Evolutionary conservation across 2,888 invertebrate species (phyloP), one percentile per base, ranked within the genome.

Genomic region (Lycaena phlaeas): DNA sequence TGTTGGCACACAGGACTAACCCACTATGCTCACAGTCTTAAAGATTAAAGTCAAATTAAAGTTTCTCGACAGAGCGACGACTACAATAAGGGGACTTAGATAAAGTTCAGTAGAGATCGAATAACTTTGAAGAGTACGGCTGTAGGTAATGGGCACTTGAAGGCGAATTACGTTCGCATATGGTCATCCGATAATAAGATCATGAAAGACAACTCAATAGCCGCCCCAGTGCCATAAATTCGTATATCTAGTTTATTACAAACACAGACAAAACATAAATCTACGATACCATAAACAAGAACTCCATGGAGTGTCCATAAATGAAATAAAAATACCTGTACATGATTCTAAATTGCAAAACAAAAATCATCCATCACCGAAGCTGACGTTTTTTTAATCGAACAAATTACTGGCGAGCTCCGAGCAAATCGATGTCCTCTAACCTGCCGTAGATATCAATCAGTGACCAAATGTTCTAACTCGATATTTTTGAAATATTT

Each of bases 361-460:
- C n/a, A 30, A 15, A 14, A 30, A 15, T n/a, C 29, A 30, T 30
- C 29, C 15, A 15, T 30, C 29, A 15, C 29, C 14, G 14, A 10
- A 14, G 15, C 14, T 30, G 29, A 30, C 29, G 29, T 30, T 30
- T 30, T 30, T 30, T n/a, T n/a, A 30, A 30, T 30, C 29, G 14
- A 30, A 30, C 29, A 15, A 30, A 30, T 30, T 30, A 15, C 29
- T 15, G 4, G 9, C 29, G n/a, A n/a, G 15, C 29, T 15, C 14
- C 15, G 29, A 30, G 15, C 29, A 30, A 30, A 30, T 30, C 29
- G 10, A n/a, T n/a, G n/a, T n/a, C n/a, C 15, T 14, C 15, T 15
- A 5, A 15, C 14, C 15, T n/a, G 10, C 6, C 18, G 18, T 3
- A 3, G 4, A 10, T 14, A 15, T 30, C 30, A 15, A 30, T 30